Base-by-base conservation (phyloP, 2,888 invertebrate genomes). In the Carabus problematicus region DNA sequence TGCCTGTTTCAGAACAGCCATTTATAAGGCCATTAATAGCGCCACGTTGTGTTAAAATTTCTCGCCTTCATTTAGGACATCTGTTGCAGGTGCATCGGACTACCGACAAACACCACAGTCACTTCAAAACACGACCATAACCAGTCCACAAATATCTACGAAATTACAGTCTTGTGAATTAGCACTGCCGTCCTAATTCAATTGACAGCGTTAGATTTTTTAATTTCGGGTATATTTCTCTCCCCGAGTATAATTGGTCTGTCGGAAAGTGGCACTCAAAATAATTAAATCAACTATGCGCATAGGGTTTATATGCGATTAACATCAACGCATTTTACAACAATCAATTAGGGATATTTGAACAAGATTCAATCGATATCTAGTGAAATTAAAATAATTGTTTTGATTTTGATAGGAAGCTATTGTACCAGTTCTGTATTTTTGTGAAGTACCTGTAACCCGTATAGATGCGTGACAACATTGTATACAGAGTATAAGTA, bases 61-160 rank as follows among this genome's bases (percentile, higher is more conserved):
- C 58, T 66, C 59, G 49, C 66, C 49, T 19, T 18, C 16, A 40
- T 45, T 49, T 39, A 18, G 14, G 56, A 56, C 66, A 66, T 66
- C 66, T 66, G 66, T 58, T 66, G 66, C 66, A 66, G 66, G 66
- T 66, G 66, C 66, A 66, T 45, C 14, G 39, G 16, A 12, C 42
- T 54, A 19, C 56, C 16, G 14, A 43, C 19, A 14, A 12, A 12
- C 59, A 47, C 39, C 9, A 62, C 29, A 45, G 29, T 49, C 52
- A 58, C 58, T 12, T 29, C 47, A 16, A 18, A 49, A 40, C 52
- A 29, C 40, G 14, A 12, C 39, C 47, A 47, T 14, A 47, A 16
- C 40, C 12, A 54, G 9, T 41, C 49, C 8, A 49, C 59, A 59
- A 59, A 59, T 59, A 47, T 52, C 63, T n/a, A 14, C 59, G 29